Percentiles rank a stretch among this genome's conserved stretches.
Evolutionary conservation across 2,113 vertebrate species (phyloP).

Genomic region (Polyodon spathula): DNA sequence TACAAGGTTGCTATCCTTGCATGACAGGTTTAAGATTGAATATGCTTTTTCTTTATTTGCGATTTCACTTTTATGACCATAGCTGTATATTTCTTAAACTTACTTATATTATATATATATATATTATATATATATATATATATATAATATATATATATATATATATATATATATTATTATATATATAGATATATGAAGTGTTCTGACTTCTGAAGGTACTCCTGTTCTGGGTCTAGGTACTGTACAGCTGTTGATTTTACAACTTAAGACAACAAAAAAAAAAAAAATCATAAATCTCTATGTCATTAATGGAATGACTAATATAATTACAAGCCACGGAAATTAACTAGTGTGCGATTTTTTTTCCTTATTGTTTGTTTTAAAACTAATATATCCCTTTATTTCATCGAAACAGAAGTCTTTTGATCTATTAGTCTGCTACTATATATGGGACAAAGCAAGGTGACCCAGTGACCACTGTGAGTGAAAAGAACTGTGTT

Average conservation of each 20-base stretch:
- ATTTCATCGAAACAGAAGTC: too few relatives aligned
- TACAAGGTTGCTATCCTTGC: too few relatives aligned
- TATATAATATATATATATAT: too few relatives aligned
- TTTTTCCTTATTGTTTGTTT: neutral
- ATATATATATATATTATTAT: too few relatives aligned
- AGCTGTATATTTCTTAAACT: too few relatives aligned
- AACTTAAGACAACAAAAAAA: constrained; percentile 53
- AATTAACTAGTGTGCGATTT: constrained; percentile 8
- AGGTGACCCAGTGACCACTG: neutral
- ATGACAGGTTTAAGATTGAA: too few relatives aligned
- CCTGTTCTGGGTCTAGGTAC: neutral
- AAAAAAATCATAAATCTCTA: constrained; percentile 54
- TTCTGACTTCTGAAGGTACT: constrained; percentile 20
- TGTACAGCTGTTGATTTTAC: constrained; percentile 37
- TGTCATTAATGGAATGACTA: constrained; percentile 51
- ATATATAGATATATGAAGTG: too few relatives aligned
- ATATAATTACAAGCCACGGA: constrained; percentile 42
- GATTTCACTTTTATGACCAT: too few relatives aligned
- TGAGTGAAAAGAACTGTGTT: neutral
- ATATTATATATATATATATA: too few relatives aligned
- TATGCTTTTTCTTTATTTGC: too few relatives aligned
- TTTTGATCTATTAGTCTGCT: neutral
- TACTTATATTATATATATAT: too few relatives aligned
- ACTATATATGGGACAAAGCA: neutral
- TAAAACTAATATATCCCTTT: neutral